A percentile compares a stretch with the other conserved stretches of the same genome.
Evolutionary conservation across 1,140 invertebrate species (phyloP).

Genomic region (Trichonephila clavata): DNA sequence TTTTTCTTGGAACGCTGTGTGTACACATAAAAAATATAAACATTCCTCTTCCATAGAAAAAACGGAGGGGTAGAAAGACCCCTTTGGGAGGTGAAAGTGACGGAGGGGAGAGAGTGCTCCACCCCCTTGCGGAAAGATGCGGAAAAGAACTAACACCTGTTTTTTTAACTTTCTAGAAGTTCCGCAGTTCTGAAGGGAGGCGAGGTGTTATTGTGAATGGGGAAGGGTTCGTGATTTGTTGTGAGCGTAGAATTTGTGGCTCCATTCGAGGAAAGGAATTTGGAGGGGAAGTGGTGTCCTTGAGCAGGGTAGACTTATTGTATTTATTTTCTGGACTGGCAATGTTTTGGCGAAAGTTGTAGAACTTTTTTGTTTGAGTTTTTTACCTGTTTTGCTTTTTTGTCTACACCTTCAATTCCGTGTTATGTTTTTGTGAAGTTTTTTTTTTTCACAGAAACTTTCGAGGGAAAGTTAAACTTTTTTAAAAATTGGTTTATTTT

Average conservation of each 20-base stretch:
- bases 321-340: not conserved
- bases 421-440: no score
- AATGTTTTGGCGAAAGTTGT: not conserved
- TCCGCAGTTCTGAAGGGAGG: not conserved
- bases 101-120: not conserved
- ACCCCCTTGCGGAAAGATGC: not conserved
- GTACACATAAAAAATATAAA: not conserved
- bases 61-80: not conserved
- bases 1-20: no score
- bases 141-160: constrained; percentile 13
- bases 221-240: not conserved
- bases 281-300: not conserved
- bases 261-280: not conserved
- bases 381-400: no score
- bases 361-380: not conserved
- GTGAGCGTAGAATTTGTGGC: not conserved
- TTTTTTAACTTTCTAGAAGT: not conserved
- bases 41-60: not conserved
- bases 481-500: no score
- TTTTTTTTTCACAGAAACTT: no score
- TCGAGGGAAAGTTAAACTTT: no score
- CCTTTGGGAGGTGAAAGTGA: not conserved
- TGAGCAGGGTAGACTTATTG: not conserved
- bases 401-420: no score
- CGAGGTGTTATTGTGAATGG: not conserved